Evolutionary conservation across 2,113 vertebrate genomes (phyloP), one percentile per base, ranked within the genome.

Genomic region (Anguilla japonica): DNA sequence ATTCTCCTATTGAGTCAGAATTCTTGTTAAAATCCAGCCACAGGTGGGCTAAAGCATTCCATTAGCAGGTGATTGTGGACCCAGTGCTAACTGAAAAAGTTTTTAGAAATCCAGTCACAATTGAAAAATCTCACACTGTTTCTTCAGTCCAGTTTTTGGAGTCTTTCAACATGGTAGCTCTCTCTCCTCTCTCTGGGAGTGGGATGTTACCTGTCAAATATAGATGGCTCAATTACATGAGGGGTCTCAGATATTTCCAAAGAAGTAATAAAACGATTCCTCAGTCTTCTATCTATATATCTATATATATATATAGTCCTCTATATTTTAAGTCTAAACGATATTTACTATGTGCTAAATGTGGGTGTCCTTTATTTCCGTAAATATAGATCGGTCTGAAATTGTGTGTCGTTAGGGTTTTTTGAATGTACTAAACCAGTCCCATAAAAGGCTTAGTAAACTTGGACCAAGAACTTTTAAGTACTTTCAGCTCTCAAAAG

Each of bases 171-270:
- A 95, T 88, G 57, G 91, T 84, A 1, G 89, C 43, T 81, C 94
- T 93, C 88, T 96, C 95, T 82, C 95, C 96, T 75, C 94, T 91
- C 88, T 94, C 93, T 89, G 95, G 95, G 79, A 98, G 88, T 90
- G 98, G 94, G 91, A 98, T 98, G 89, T 99, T 99, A 93, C 98
- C 98, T 99, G 93, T 63, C 60, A 13, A 18, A 41, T 87, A 53
- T 34, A 89, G 88, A 89, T 43, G 83, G 67, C 34, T 34, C 18
- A 0, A 20, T 29, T 41, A 34, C 7, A 20, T 22, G 71, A 2
- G n/a, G n/a, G 18, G 5, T 34, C 26, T 75, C 5, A n/a, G n/a
- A 71, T 22, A n/a, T 26, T n/a, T 71, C 20, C 43, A 75, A 34
- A n/a, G 6, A 1, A 75, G 26, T 14, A 29, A 13, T 34, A 13